Percentiles rank a stretch among this genome's conserved stretches.
These are phyloP conservation scores for Synergus japonicus DNA, from an alignment of 2,888 invertebrate species.

Conservation along the genomic window DNA sequence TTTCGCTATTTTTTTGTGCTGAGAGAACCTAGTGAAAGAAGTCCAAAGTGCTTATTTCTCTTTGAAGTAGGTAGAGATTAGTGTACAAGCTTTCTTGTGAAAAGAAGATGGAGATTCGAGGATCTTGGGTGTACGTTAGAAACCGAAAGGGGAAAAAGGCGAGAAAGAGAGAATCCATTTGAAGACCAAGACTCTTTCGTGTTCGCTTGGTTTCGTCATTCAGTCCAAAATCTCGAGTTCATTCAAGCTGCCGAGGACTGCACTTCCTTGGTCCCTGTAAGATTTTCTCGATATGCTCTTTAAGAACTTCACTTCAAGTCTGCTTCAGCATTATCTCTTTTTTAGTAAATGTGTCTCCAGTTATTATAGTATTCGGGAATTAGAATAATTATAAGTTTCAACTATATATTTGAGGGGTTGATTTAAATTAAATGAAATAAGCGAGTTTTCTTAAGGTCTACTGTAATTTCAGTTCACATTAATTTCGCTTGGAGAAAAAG, in stretches of 20 bases:
- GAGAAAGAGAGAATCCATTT: background rate
- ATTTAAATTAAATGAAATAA: no score
- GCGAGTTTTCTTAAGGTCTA: background rate
- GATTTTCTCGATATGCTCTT: background rate
- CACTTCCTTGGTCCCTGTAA: slow-evolving; percentile 48
- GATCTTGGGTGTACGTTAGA: slow-evolving; percentile 7
- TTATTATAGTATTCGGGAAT: background rate
- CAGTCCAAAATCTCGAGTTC: slow-evolving; percentile 61
- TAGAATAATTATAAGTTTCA: no score
- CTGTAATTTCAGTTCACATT: background rate
- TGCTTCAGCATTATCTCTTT: background rate
- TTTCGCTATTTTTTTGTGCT: background rate
- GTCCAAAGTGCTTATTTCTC: background rate
- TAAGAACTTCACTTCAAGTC: background rate
- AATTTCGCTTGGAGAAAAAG: background rate
- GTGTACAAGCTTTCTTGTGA: background rate
- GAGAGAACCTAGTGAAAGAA: background rate
- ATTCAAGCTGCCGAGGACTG: slow-evolving; percentile 60
- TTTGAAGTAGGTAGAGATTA: background rate
- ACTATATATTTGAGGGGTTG: no score
- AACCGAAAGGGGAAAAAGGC: slow-evolving; percentile 3
- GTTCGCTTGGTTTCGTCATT: slow-evolving; percentile 56
- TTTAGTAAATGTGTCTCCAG: background rate
- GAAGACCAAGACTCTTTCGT: slow-evolving; percentile 47
- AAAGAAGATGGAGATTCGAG: slow-evolving; percentile 21